These are phyloP conservation scores for Wiebesia pumilae DNA, from an alignment of 1,140 invertebrate genomes.

Conservation along the genomic window DNA sequence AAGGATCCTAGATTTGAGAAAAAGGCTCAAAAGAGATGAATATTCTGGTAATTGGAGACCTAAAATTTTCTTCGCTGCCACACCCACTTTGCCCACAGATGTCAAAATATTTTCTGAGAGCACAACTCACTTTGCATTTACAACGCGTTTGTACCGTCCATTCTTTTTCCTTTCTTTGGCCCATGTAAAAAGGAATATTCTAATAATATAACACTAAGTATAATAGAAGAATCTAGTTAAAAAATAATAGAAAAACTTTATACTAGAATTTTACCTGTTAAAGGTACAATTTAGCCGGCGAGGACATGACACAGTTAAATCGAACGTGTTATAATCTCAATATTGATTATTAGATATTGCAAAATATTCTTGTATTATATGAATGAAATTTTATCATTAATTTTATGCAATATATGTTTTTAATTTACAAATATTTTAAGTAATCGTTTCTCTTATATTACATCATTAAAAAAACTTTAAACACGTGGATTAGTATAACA, in stretches of 20 bases:
- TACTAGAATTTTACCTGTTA: background rate
- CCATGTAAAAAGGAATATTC: slow-evolving; percentile 13
- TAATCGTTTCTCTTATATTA: too few species aligned
- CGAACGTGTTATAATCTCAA: background rate
- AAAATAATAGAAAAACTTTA: background rate
- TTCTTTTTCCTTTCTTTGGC: background rate
- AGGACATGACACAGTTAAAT: background rate
- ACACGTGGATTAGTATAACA: too few species aligned
- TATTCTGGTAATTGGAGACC: slow-evolving; percentile 42
- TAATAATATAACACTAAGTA: background rate
- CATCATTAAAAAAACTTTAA: too few species aligned
- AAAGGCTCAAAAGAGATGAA: background rate
- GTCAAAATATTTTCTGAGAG: slow-evolving; percentile 71
- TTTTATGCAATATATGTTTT: too few species aligned
- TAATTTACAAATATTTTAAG: too few species aligned
- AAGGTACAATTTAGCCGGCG: background rate
- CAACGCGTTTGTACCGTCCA: background rate
- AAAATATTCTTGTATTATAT: too few species aligned
- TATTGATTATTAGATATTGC: too few species aligned
- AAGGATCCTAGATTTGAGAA: background rate
- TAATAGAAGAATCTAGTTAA: background rate
- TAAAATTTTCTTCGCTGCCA: slow-evolving; percentile 55
- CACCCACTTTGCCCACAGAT: slow-evolving; percentile 63
- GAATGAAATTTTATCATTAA: too few species aligned
- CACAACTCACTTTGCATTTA: slow-evolving; percentile 18